These are phyloP conservation scores for Drosophila seclusa DNA, from an alignment of 2,888 invertebrate genomes.

Conservation along the genomic window DNA sequence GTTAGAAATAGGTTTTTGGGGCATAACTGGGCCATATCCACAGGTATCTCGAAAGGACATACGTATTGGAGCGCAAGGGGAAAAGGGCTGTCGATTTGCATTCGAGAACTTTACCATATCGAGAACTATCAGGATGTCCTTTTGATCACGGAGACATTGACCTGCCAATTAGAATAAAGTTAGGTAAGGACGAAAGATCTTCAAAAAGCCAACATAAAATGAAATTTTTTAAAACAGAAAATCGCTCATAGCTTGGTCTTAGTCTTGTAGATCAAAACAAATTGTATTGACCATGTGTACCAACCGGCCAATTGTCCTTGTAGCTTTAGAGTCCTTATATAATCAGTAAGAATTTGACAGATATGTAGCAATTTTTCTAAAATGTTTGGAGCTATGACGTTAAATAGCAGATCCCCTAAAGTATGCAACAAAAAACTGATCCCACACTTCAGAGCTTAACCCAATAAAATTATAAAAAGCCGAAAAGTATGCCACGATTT, in stretches of 20 bases:
- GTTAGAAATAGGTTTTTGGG: not conserved
- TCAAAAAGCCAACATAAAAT: not conserved
- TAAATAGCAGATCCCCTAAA: rapidly evolving
- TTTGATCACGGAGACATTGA: not conserved
- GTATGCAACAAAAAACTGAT: not conserved
- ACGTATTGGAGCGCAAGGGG: not conserved
- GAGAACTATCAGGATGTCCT: not conserved
- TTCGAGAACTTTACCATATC: not conserved
- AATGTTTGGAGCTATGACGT: not conserved
- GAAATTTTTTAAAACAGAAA: not conserved
- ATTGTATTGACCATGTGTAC: not conserved
- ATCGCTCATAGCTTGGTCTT: not conserved
- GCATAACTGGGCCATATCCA: not conserved
- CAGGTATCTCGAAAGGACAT: not conserved
- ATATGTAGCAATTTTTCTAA: too few species aligned
- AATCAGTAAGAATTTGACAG: too few species aligned
- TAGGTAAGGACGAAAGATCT: not conserved
- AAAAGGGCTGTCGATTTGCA: not conserved
- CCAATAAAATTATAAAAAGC: not conserved
- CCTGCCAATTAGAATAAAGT: not conserved
- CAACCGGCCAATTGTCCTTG: not conserved
- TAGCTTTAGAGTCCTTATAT: too few species aligned
- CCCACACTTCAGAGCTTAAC: not conserved
- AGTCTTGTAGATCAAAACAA: not conserved
- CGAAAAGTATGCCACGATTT: not conserved